Base-by-base conservation (phyloP, 2,113 vertebrate genomes). In the Entosphenus tridentatus region DNA sequence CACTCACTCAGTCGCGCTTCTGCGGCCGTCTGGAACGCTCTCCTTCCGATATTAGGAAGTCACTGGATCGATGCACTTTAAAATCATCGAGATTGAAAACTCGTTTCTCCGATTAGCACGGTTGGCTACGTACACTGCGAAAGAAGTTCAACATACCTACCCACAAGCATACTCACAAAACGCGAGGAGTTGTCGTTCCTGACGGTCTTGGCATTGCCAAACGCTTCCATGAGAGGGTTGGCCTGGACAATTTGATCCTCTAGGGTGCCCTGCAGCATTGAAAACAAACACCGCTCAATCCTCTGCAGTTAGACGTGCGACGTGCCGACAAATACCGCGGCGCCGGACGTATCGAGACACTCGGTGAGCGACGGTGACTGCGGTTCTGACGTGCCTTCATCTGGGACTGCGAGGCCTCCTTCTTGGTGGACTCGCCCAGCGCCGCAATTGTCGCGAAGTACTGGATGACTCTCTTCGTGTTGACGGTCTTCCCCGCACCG, bases 381-480 rank as follows among this genome's bases (percentile, higher is more conserved):
- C 39, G 14, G 2, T 13, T 17, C 9, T 21, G 16, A 8, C 56
- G 57, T 70, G 11, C 17, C 11, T 68, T 67, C 67, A 62, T 56
- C 12, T 11, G 17, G 16, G 11, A 3, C 10, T 56, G 55, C 57
- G 12, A 9, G 13, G 12, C 3, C 1, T 78, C 77, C 1, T 77
- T 77, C 71, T 74, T 78, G 68, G 72, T 72, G 0, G 73, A 12
- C 10, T 82, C 80, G 0, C 80, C 80, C 57, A 78, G 73, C 1
- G 78, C 74, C 73, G 80, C 81, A 73, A 82, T 80, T 78, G 78
- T 82, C 70, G 82, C 82, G 73, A 83, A 83, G 70, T 83, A 83
- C 76, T 83, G 81, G 72, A 83, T 83, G 76, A 83, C 82, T 76
- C 82, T 79, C 68, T 84, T 84, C 1, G 82, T 82, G 74, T 84